These are phyloP conservation scores for Heteromormyrus szaboi DNA, from an alignment of 2,797 vertebrate genomes.

Conservation along the genomic window DNA sequence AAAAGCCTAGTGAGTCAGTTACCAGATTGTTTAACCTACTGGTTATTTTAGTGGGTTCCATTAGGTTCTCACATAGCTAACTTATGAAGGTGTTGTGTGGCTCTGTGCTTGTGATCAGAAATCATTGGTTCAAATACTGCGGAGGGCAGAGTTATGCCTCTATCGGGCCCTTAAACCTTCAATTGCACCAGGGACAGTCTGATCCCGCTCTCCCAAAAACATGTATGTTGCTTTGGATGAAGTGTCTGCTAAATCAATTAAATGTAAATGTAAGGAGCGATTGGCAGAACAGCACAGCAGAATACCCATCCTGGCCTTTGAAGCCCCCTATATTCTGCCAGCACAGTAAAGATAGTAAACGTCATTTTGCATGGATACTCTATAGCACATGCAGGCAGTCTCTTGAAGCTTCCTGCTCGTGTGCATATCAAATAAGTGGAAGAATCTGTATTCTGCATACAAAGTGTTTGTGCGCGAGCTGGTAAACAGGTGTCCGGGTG, in stretches of 20 bases:
- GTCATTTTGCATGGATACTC: neutral
- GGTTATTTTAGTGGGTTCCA: neutral
- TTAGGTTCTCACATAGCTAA: neutral
- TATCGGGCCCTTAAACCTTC: neutral
- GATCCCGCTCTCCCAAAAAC: neutral
- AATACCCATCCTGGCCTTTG: neutral
- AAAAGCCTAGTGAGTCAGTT: neutral
- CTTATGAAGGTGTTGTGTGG: neutral
- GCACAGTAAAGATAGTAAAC: neutral
- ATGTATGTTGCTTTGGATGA: neutral
- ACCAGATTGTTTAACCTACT: neutral
- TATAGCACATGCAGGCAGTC: neutral
- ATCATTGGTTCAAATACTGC: neutral
- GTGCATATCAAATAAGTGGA: conserved; percentile 2
- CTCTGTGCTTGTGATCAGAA: neutral
- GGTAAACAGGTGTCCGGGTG: neutral
- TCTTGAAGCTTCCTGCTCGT: neutral
- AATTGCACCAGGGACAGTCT: neutral
- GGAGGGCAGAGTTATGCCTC: neutral
- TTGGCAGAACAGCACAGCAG: neutral
- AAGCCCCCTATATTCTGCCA: neutral
- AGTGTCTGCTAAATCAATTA: neutral
- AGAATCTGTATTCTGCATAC: conserved; percentile 2
- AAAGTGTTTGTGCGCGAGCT: neutral
- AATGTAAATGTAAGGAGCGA: neutral